A percentile compares a stretch with the other conserved stretches of the same genome.
Evolutionary conservation across 2,797 vertebrate genomes (phyloP).

Genomic region (Sorex maritimensis): DNA sequence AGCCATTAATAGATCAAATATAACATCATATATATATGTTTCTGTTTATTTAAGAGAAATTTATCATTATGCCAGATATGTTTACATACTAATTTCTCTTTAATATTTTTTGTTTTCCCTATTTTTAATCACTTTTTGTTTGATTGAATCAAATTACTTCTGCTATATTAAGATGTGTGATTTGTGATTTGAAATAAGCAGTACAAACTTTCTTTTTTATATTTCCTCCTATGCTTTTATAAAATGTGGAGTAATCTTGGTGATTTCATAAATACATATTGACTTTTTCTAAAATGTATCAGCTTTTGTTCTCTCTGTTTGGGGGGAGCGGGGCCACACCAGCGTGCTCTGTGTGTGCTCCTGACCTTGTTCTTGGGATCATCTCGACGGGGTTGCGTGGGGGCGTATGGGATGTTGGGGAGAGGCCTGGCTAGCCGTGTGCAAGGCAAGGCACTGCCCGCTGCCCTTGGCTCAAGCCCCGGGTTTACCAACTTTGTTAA

Average conservation of each 20-base stretch:
- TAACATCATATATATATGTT: not conserved
- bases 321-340: not conserved
- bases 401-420: no score
- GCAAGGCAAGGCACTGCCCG: no score
- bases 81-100: slow-evolving; percentile 51
- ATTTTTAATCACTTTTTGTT: slow-evolving; percentile 41
- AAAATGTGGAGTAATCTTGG: slow-evolving; percentile 5
- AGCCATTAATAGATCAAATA: slow-evolving; percentile 7
- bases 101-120: not conserved
- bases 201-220: not conserved
- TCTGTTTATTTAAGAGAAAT: slow-evolving; percentile 29
- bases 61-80: not conserved
- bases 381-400: not conserved
- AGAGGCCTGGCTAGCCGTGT: no score
- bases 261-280: slow-evolving; percentile 1
- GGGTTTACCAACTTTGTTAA: no score
- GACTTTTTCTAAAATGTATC: slow-evolving; percentile 28
- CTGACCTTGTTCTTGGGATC: no score
- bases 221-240: not conserved
- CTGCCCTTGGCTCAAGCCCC: no score
- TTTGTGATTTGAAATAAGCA: slow-evolving; percentile 21
- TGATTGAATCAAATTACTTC: slow-evolving; percentile 22
- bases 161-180: slow-evolving; percentile 21
- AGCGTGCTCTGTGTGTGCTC: no score
- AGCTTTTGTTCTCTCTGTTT: not conserved